phyloP scores from a whole-genome alignment of 2,888 invertebrate species.

The Pandemis cinnamomeana region DNA sequence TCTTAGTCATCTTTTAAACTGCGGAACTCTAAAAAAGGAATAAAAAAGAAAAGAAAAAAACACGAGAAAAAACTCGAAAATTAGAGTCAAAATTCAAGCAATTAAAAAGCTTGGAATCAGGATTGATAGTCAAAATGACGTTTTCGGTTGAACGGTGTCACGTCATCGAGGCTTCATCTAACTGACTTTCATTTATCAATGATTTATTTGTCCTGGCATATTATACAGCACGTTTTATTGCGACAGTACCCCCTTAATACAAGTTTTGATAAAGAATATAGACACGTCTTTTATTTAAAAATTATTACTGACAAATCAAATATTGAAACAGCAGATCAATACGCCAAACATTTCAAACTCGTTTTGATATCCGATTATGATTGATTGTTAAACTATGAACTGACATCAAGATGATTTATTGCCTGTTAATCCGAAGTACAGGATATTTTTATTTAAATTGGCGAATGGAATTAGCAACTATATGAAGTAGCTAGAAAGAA shows the following conservation, averaged over 20 bases:
- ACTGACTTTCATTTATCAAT: no score
- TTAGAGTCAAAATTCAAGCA: no score
- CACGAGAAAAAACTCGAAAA: no score
- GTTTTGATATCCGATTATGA: constrained; percentile 49
- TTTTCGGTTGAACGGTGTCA: no score
- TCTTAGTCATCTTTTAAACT: no score
- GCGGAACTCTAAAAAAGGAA: no score
- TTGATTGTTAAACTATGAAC: constrained; percentile 47
- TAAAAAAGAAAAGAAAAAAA: no score
- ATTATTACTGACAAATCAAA: background rate
- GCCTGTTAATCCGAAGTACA: background rate
- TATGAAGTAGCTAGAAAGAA: background rate
- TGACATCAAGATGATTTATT: constrained; percentile 21
- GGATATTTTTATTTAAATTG: constrained; percentile 6
- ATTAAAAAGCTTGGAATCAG: no score
- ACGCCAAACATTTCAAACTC: constrained; percentile 51
- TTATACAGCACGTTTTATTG: no score
- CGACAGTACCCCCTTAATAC: background rate
- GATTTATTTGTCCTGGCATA: no score
- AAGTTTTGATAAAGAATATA: background rate
- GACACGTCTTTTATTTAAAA: background rate
- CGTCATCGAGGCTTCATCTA: no score
- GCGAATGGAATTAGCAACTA: background rate
- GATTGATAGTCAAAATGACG: no score
- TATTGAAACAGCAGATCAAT: constrained; percentile 40